Evolutionary conservation across 2,113 vertebrate species (phyloP), one percentile per base, ranked within the genome.

Genomic region (Mugil cephalus): DNA sequence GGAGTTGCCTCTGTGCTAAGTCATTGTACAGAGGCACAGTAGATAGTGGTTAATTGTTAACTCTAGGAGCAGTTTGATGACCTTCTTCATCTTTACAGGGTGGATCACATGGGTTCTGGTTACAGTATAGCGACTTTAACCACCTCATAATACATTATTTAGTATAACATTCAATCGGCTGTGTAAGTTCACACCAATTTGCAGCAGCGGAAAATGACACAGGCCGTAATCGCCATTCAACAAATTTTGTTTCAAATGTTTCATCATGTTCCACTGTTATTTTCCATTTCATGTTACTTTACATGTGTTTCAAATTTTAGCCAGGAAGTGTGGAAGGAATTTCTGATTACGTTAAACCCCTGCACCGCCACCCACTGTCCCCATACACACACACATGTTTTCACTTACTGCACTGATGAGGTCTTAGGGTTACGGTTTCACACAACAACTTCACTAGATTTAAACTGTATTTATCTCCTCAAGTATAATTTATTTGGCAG

Each of bases 1-100:
- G 48, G 51, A 71, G 62, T 43, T n/a, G 62, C 62, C 52, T n/a
- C n/a, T n/a, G n/a, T n/a, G n/a, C n/a, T n/a, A 36, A 47, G 45
- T 46, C 21, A 43, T 8, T 69, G 35, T 10, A 36, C 10, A 55
- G 42, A 38, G 17, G 39, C 0, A 18, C 18, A 53, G n/a, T 17
- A 21, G 21, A 30, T 14, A 8, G 15, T 36, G 5, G n/a, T 24
- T 55, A 47, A 55, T 18, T 61, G 6, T 38, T 19, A 11, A 45
- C 24, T 15, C 45, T 19, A 17, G 51, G 9, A 36, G 19, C 38
- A 15, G 17, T 17, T 72, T 52, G 7, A 76, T 53, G 67, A 43
- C 39, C 48, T 14, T 4, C 10, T 6, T 10, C 4, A 2, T 14
- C 15, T 15, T 36, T 24, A 30, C 38, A 30, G 12, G 1, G 38